Base-by-base conservation (phyloP, 1,140 invertebrate genomes). In the Diabrotica virgifera region DNA sequence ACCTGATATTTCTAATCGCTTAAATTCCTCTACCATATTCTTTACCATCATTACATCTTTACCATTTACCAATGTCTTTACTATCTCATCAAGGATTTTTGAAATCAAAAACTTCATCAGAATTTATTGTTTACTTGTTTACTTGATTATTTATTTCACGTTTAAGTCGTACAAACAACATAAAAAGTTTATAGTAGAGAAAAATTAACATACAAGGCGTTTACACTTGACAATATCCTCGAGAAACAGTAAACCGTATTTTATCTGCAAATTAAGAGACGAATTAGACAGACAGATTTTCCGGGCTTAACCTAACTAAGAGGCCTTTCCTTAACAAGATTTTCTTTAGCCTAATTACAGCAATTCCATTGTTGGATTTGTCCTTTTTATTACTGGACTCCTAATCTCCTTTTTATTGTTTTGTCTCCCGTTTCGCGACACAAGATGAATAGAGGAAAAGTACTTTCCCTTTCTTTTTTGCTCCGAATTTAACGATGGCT, bases 201-300 rank as follows among this genome's bases (percentile, higher is more conserved):
- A 46, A 57, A 66, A 66, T 66, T 66, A 61, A 66, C 64, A 66
- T 66, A 66, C 64, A 62, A 54, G 35, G 55, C 59, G 54, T 65
- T 62, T 56, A 51, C 62, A 62, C 64, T 46, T 46, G 40, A 46
- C 40, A n/a, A 46, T n/a, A 46, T 46, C n/a, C n/a, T 5, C 40
- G 40, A 8, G 40, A n/a, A 46, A 10, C 40, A 10, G 40, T 10
- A 24, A 24, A 24, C 24, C 24, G 40, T 46, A 67, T 67, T 67
- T 67, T 63, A 53, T 67, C 65, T 67, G 65, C 37, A 59, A 62
- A 67, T 67, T 67, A 57, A 62, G 57, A 59, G 59, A 54, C 60
- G 65, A 66, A 66, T 66, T 67, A 63, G 62, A 67, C 55, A 63
- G 65, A 63, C 65, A 67, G 65, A 65, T 65, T 65, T 65, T 65